Evolutionary conservation across 2,113 vertebrate genomes (phyloP).

Genomic region (Motacilla tschutschensis): DNA sequence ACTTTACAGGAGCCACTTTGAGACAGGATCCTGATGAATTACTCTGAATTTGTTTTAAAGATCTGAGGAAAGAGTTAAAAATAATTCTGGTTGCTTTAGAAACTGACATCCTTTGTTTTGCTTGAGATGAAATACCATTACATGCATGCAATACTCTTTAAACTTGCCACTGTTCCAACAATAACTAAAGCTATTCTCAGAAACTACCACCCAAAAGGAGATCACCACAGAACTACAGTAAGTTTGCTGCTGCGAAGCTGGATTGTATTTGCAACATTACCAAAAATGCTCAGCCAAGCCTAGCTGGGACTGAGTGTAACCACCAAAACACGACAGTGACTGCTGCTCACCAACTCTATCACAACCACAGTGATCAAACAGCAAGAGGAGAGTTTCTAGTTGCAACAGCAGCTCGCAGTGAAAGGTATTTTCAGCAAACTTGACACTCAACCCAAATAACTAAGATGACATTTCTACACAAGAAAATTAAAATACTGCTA

Average conservation of each 20-base stretch:
- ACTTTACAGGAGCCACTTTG: background rate
- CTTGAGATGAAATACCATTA: slow-evolving; percentile 28
- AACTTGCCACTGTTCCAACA: slow-evolving; percentile 44
- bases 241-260: background rate
- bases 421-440: background rate
- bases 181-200: slow-evolving; percentile 50
- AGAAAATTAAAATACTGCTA: background rate
- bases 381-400: background rate
- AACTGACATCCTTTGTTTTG: slow-evolving; percentile 50
- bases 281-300: background rate
- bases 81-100: slow-evolving; percentile 39
- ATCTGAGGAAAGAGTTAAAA: slow-evolving; percentile 53
- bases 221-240: background rate
- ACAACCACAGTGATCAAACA: background rate
- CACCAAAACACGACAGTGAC: background rate
- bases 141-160: slow-evolving; percentile 19
- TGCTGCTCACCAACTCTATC: background rate
- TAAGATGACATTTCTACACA: background rate
- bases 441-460: background rate
- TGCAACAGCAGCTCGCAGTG: background rate
- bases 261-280: background rate
- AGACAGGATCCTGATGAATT: background rate
- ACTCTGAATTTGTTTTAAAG: background rate
- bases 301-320: background rate
- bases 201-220: slow-evolving; percentile 39